phyloP scores from a whole-genome alignment of 2,797 vertebrate genomes.

The Nyctibius grandis region DNA sequence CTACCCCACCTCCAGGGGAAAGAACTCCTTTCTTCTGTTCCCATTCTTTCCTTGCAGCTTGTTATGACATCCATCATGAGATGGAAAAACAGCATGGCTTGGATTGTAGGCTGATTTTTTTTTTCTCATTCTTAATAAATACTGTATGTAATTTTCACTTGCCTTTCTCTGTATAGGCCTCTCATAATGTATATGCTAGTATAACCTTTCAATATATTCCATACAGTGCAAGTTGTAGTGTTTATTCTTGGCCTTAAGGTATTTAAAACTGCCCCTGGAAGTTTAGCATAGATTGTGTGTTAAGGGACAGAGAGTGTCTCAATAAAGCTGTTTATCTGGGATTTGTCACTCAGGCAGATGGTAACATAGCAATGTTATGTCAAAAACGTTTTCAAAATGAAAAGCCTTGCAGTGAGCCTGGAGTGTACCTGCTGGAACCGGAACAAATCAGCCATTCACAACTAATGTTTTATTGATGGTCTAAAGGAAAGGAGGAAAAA shows the following conservation, averaged over 20 bases:
- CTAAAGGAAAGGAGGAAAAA: neutral
- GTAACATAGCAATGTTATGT: neutral
- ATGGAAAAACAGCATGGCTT: neutral
- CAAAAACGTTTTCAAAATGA: conserved; percentile 48
- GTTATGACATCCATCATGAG: neutral
- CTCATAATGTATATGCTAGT: neutral
- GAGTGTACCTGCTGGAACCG: conserved; percentile 26
- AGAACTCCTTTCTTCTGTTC: neutral
- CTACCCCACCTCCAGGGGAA: neutral
- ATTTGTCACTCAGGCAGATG: conserved; percentile 45
- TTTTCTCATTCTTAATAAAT: neutral
- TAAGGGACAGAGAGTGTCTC: neutral
- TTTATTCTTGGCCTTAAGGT: neutral
- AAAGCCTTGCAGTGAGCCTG: conserved; percentile 33
- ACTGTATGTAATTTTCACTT: neutral
- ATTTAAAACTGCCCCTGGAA: neutral
- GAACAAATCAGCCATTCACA: neutral
- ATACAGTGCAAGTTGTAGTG: neutral
- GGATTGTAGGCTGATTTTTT: neutral
- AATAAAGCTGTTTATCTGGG: conserved; percentile 33
- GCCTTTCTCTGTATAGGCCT: neutral
- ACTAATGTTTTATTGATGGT: conserved; percentile 5
- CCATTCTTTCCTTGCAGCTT: neutral
- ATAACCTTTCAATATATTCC: neutral
- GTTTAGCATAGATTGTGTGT: neutral